Conservation (phyloP, 2,797 vertebrate species). For the Xyrichtys novacula region DNA sequence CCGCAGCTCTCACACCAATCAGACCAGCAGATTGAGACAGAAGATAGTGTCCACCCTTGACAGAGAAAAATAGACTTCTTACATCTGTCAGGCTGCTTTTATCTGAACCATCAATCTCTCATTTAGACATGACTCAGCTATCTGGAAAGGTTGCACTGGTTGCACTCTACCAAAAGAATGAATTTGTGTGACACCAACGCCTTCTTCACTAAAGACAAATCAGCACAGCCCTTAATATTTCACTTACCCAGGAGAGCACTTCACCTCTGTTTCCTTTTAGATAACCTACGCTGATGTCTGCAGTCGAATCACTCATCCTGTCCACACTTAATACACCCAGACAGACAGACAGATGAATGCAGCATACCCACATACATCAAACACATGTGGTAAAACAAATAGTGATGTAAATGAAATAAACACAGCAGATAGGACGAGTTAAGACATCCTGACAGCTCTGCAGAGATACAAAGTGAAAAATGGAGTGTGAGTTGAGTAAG, state of each 20-base stretch:
- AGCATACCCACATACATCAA: constrained; percentile 29
- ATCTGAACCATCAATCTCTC: neutral
- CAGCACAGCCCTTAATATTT: constrained; percentile 12
- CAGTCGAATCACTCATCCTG: constrained; percentile 34
- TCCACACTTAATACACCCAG: constrained; percentile 30
- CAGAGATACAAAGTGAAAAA: constrained; percentile 40
- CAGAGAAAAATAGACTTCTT: neutral
- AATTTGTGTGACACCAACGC: constrained; percentile 18
- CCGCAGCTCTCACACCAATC: constrained; percentile 23
- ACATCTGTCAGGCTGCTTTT: constrained; percentile 8
- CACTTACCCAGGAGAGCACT: constrained; percentile 2
- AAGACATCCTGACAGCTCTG: constrained; percentile 21
- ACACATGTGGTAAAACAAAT: constrained; percentile 48
- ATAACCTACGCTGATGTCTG: constrained; percentile 42
- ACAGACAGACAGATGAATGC: constrained; percentile 53
- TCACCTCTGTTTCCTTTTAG: constrained; percentile 20
- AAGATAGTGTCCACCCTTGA: constrained; percentile 1
- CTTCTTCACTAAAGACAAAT: constrained; percentile 13
- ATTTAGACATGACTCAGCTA: constrained; percentile 5
- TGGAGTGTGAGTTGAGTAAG: constrained; percentile 32
- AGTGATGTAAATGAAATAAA: constrained; percentile 24
- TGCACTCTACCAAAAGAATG: neutral
- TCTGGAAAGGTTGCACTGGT: constrained; percentile 8
- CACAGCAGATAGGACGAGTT: constrained; percentile 1
- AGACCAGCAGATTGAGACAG: constrained; percentile 10